These are phyloP conservation scores for Bombycilla garrulus DNA, from an alignment of 2,113 vertebrate genomes.

Conservation along the genomic window DNA sequence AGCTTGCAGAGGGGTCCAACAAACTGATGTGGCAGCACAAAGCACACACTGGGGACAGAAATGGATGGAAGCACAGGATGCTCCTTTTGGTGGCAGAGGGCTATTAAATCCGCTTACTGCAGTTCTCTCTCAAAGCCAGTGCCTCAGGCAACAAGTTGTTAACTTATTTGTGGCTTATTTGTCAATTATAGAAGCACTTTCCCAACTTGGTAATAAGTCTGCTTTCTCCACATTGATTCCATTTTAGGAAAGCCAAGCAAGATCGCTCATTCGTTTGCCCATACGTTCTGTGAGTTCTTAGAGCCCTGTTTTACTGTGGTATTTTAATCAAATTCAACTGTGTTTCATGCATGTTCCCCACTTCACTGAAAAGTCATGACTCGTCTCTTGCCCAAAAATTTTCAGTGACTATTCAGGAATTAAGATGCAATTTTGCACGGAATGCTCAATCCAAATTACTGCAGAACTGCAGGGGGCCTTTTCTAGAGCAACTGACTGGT, in stretches of 20 bases:
- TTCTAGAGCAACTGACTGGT: not conserved
- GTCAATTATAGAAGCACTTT: conserved; percentile 28
- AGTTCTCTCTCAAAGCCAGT: not conserved
- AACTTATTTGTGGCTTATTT: conserved; percentile 35
- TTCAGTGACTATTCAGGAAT: not conserved
- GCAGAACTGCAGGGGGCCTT: not conserved
- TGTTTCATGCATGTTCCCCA: not conserved
- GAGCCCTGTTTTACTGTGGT: not conserved
- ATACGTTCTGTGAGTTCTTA: not conserved
- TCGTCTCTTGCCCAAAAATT: not conserved
- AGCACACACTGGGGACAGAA: not conserved
- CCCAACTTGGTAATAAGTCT: conserved; percentile 39
- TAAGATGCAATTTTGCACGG: not conserved
- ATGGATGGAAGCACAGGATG: not conserved
- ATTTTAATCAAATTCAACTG: conserved; percentile 30
- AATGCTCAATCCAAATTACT: not conserved
- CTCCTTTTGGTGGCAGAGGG: not conserved
- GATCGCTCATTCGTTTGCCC: not conserved
- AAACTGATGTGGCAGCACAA: not conserved
- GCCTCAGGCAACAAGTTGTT: conserved; percentile 7
- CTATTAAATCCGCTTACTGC: not conserved
- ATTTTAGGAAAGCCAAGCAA: conserved; percentile 3
- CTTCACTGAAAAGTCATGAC: not conserved
- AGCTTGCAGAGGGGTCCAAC: not conserved
- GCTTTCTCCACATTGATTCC: not conserved